Percentiles rank a stretch among this genome's conserved stretches.
These are phyloP conservation scores for Corythaixoides concolor DNA, from an alignment of 2,113 vertebrate genomes.

Conservation along the genomic window DNA sequence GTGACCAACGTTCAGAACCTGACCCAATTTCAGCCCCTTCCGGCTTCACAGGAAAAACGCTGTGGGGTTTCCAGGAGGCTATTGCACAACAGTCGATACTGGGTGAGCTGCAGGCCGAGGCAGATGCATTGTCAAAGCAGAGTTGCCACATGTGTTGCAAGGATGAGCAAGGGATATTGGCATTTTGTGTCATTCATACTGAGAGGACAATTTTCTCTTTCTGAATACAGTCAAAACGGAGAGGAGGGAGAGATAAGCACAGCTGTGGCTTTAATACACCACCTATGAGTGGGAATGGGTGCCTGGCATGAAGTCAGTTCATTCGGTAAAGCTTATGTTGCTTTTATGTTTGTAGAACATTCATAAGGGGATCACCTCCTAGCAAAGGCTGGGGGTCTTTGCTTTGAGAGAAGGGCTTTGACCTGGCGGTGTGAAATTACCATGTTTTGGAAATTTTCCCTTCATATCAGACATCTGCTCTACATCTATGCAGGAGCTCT, in stretches of 20 bases:
- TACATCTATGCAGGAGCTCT: not conserved
- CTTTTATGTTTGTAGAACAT: not conserved
- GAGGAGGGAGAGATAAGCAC: not conserved
- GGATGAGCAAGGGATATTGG: not conserved
- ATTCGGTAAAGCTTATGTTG: not conserved
- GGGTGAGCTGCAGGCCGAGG: not conserved
- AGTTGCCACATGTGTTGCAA: not conserved
- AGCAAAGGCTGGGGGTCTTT: not conserved
- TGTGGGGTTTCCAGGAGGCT: not conserved
- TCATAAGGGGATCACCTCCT: not conserved
- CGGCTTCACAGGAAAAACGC: not conserved
- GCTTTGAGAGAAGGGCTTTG: not conserved
- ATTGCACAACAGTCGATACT: conserved; percentile 15
- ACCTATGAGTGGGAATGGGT: not conserved
- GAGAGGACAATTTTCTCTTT: not conserved
- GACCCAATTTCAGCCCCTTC: not conserved
- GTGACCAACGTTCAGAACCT: not conserved
- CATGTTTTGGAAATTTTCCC: not conserved
- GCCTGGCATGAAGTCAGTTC: not conserved
- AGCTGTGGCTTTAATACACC: not conserved
- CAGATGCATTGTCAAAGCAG: not conserved
- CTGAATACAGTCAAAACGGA: not conserved
- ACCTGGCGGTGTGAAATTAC: not conserved
- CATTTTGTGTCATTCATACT: not conserved
- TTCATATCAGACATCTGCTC: not conserved